phyloP scores from a whole-genome alignment of 92 coral and sea anemone species.

The Porites lobata region DNA sequence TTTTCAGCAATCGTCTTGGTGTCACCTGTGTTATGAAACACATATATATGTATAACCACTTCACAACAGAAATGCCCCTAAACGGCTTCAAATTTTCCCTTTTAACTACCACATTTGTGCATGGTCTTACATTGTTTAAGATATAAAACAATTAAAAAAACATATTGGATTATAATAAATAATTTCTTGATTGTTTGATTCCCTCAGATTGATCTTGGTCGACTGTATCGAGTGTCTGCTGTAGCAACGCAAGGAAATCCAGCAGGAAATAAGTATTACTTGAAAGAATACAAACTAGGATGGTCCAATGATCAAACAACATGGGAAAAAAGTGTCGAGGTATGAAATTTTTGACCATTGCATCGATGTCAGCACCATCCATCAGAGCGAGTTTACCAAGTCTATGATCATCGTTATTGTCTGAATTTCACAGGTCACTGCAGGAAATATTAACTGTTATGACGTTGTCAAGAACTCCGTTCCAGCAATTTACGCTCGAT shows the following conservation, averaged over 20 bases:
- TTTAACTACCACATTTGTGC: no score
- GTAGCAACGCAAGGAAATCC: conserved; percentile 36
- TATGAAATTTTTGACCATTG: not conserved
- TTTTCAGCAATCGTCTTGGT: no score
- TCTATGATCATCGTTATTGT: no score
- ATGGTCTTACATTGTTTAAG: no score
- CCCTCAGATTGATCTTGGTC: conserved; percentile 13
- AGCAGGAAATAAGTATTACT: not conserved
- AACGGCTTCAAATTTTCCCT: no score
- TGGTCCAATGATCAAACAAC: conserved; percentile 7
- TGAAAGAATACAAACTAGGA: conserved; percentile 24
- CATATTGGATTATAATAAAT: no score
- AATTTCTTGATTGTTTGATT: no score
- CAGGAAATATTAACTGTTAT: conserved; percentile 14
- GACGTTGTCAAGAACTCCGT: conserved; percentile 23
- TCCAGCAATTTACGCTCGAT: conserved; percentile 23
- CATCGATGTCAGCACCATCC: not conserved
- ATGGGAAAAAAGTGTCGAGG: conserved; percentile 32
- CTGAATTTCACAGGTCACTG: not conserved
- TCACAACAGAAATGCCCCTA: no score
- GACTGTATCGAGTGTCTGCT: conserved; percentile 5
- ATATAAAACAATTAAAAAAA: no score
- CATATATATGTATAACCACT: no score
- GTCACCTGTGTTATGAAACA: no score
- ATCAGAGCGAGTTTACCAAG: no score